These are phyloP conservation scores for Wasmannia auropunctata DNA, from an alignment of 1,140 invertebrate species.

Conservation along the genomic window DNA sequence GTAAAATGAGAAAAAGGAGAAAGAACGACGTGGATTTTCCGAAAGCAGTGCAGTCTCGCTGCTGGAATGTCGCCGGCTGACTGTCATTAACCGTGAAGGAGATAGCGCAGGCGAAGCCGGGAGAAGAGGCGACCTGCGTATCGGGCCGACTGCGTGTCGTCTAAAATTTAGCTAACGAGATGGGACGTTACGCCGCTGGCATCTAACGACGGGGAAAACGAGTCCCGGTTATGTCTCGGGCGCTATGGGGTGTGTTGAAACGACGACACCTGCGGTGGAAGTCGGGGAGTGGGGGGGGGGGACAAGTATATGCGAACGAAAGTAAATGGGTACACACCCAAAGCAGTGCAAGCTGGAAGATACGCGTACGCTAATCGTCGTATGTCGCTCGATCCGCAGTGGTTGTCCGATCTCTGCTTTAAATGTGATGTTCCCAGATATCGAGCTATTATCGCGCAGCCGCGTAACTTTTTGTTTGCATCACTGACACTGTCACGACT, in stretches of 20 bases:
- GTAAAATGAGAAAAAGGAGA: background rate
- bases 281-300: too few relatives aligned
- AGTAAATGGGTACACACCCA: conserved; percentile 41
- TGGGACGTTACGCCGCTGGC: conserved; percentile 35
- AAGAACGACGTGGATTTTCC: conserved; percentile 2
- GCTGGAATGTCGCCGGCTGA: conserved; percentile 8
- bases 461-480: background rate
- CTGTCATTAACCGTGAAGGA: conserved; percentile 20
- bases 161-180: conserved; percentile 60
- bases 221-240: conserved; percentile 44
- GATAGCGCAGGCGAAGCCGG: background rate
- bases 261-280: conserved; percentile 37
- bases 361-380: conserved; percentile 23
- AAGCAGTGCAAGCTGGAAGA: conserved; percentile 33
- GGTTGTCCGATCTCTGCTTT: background rate
- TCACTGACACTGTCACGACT: background rate
- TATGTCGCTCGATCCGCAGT: conserved; percentile 14
- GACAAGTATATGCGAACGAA: conserved; percentile 13
- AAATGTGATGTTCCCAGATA: background rate
- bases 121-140: background rate
- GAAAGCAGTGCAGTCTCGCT: background rate
- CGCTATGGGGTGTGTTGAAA: conserved; percentile 36
- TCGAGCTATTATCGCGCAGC: background rate
- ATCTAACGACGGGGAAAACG: conserved; percentile 53
- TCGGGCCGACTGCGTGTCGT: conserved; percentile 14